Percentiles rank a stretch among this genome's conserved stretches.
Conservation (phyloP, 1,140 invertebrate genomes). For the Scaptomyza pallida region DNA sequence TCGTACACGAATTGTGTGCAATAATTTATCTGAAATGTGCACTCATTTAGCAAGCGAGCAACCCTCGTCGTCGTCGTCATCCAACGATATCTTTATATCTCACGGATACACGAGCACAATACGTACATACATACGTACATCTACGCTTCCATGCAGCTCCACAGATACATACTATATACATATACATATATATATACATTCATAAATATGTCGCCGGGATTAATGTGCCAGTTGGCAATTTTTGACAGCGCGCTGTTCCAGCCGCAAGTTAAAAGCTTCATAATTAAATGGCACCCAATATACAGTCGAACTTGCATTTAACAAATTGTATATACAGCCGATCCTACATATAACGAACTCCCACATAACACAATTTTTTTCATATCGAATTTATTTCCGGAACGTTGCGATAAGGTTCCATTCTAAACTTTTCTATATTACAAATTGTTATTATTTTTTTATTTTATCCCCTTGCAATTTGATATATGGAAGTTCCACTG, state of each 20-base stretch:
- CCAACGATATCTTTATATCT: conserved; percentile 77
- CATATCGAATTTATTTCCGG: too few relatives aligned
- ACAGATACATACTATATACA: conserved; percentile 34
- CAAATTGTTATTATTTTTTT: too few relatives aligned
- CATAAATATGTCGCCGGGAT: conserved; percentile 82
- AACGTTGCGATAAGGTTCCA: too few relatives aligned
- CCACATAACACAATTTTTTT: too few relatives aligned
- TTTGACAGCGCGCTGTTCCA: conserved; percentile 70
- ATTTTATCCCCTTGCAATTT: too few relatives aligned
- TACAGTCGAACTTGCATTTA: too few relatives aligned
- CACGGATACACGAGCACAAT: conserved; percentile 63
- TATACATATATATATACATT: conserved; percentile 38
- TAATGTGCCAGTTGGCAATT: conserved; percentile 81
- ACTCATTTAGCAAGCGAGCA: conserved; percentile 76
- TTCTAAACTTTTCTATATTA: too few relatives aligned
- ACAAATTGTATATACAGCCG: too few relatives aligned
- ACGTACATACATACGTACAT: conserved; percentile 49
- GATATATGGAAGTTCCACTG: too few relatives aligned
- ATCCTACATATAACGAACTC: too few relatives aligned
- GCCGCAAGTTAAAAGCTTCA: too few relatives aligned
- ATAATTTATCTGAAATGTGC: conserved; percentile 83
- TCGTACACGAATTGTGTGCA: conserved; percentile 77
- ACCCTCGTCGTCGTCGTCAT: conserved; percentile 71
- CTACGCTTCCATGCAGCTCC: conserved; percentile 10
- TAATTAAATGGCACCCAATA: too few relatives aligned